Evolutionary conservation across 2,888 invertebrate genomes (phyloP).

Genomic region (Apomyelois bistriatella): DNA sequence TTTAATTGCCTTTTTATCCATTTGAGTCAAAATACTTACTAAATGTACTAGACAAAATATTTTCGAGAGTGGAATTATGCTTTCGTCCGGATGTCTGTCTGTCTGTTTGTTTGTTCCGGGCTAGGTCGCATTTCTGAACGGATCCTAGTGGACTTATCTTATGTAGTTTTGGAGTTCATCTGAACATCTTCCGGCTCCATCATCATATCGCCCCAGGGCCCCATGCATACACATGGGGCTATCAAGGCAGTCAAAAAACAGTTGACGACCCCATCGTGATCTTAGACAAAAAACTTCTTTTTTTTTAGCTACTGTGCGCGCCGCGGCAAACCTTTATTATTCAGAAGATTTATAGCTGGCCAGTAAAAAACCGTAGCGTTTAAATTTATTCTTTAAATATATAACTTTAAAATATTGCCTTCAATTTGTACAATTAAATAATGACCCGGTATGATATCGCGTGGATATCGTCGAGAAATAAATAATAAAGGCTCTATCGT

Average conservation of each 20-base stretch:
- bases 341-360: conserved; percentile 36
- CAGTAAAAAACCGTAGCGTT: conserved; percentile 12
- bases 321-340: conserved; percentile 23
- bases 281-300: conserved; percentile 33
- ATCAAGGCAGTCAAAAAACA: conserved; percentile 15
- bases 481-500: neutral
- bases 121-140: no score
- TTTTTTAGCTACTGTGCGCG: conserved; percentile 38
- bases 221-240: no score
- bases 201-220: no score
- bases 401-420: conserved; percentile 35
- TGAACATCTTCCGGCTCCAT: no score
- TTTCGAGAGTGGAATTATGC: no score
- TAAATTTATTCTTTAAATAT: conserved; percentile 26
- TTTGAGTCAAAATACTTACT: no score
- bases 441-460: conserved; percentile 20
- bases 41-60: no score
- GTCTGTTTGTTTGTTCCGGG: no score
- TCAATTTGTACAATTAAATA: conserved; percentile 43
- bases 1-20: no score
- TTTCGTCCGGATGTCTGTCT: no score
- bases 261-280: conserved; percentile 32
- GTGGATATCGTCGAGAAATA: conserved; percentile 13
- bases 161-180: no score
- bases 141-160: no score